Evolutionary conservation across 2,113 vertebrate species (phyloP).

Genomic region (Macheiramphus alcinus): DNA sequence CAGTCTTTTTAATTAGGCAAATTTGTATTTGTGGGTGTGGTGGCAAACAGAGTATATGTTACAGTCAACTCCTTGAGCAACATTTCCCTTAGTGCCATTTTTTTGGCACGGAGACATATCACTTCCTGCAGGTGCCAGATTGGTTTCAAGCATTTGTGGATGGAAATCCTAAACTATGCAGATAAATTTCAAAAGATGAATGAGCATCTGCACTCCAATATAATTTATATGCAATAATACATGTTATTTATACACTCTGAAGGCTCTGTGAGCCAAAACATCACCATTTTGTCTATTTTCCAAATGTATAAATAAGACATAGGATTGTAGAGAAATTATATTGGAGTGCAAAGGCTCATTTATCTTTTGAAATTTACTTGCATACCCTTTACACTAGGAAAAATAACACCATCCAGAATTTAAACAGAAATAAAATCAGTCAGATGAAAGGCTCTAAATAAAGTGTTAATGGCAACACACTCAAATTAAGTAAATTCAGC

Average conservation of each 20-base stretch:
- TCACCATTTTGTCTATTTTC: constrained; percentile 54
- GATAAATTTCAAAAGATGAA: constrained; percentile 60
- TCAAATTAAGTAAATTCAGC: not conserved
- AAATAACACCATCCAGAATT: constrained; percentile 18
- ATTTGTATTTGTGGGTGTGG: not conserved
- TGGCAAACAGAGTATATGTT: not conserved
- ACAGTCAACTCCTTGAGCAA: not conserved
- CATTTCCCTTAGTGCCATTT: not conserved
- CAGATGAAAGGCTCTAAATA: not conserved
- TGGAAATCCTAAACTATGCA: not conserved
- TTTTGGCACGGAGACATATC: not conserved
- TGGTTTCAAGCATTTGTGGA: constrained; percentile 1
- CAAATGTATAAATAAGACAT: constrained; percentile 46
- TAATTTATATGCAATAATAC: constrained; percentile 60
- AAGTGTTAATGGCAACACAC: not conserved
- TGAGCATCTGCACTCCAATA: constrained; percentile 22
- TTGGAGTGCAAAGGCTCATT: constrained; percentile 22
- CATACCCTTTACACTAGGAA: not conserved
- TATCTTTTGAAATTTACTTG: constrained; percentile 42
- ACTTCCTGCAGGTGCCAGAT: not conserved
- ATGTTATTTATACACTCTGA: constrained; percentile 49
- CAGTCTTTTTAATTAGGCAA: not conserved
- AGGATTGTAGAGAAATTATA: constrained; percentile 46
- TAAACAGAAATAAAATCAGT: constrained; percentile 7
- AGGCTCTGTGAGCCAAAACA: constrained; percentile 38